Evolutionary conservation across 1,140 invertebrate species (phyloP).

Genomic region (Bathynomus jamesi): DNA sequence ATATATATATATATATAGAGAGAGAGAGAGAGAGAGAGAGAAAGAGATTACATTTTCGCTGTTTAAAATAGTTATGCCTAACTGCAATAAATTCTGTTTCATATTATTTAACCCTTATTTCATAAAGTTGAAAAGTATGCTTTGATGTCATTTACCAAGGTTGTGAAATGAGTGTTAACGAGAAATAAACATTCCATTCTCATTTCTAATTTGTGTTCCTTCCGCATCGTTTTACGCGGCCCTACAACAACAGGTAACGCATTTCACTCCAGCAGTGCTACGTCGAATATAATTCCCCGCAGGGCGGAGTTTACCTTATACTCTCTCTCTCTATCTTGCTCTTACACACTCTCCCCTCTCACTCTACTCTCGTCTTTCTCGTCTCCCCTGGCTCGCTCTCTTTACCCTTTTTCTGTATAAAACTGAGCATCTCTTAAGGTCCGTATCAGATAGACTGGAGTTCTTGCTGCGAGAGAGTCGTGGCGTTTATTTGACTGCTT

Average conservation of each 20-base stretch:
- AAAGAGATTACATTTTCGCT: no score
- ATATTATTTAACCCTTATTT: no score
- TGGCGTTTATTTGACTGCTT: not conserved
- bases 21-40: no score
- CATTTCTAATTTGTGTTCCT: no score
- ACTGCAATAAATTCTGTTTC: no score
- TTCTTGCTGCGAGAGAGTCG: no score
- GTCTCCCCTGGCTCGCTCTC: not conserved
- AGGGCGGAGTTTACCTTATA: not conserved
- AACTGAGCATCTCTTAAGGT: not conserved
- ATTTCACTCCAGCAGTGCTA: not conserved
- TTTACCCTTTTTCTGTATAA: not conserved
- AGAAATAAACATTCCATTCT: no score
- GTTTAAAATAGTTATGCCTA: no score
- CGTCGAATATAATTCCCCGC: not conserved
- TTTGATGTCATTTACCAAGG: no score
- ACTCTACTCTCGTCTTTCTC: not conserved
- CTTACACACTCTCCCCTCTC: not conserved
- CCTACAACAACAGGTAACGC: not conserved
- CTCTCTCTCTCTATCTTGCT: not conserved
- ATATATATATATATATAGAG: no score
- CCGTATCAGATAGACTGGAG: not conserved
- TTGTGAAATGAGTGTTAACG: no score
- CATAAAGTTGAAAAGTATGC: no score
- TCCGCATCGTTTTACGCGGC: not conserved